A percentile compares a stretch with the other conserved stretches of the same genome.
Conservation (phyloP, 2,797 vertebrate genomes). For the Erithacus rubecula region DNA sequence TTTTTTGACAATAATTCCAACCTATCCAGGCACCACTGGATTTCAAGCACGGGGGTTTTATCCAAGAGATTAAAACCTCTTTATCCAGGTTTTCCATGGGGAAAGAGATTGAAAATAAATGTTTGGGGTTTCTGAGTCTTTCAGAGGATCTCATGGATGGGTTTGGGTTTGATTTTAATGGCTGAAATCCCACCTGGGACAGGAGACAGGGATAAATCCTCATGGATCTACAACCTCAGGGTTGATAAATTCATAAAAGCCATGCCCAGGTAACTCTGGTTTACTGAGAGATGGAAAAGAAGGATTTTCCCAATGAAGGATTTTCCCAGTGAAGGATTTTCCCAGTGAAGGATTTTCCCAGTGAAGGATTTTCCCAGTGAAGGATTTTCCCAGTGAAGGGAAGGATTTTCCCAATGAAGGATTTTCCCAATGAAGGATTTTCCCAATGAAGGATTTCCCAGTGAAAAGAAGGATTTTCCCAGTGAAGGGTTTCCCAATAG, state of each 20-base stretch:
- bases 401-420: too few species aligned
- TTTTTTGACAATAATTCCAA: background rate
- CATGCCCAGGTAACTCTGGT: accelerated
- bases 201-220: background rate
- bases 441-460: too few species aligned
- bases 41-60: background rate
- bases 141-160: background rate
- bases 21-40: background rate
- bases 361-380: too few species aligned
- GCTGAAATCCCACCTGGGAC: background rate
- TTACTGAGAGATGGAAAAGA: background rate
- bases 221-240: accelerated
- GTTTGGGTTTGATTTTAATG: accelerated
- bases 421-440: too few species aligned
- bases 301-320: background rate
- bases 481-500: too few species aligned
- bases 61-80: too few species aligned
- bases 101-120: background rate
- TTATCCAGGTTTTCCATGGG: background rate
- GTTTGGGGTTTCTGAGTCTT: too few species aligned
- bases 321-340: too few species aligned
- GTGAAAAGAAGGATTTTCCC: too few species aligned
- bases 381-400: too few species aligned
- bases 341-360: too few species aligned
- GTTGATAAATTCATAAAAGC: background rate